Evolutionary conservation across 2,797 vertebrate species (phyloP), one percentile per base, ranked within the genome.

Genomic region (Botia kubotai): DNA sequence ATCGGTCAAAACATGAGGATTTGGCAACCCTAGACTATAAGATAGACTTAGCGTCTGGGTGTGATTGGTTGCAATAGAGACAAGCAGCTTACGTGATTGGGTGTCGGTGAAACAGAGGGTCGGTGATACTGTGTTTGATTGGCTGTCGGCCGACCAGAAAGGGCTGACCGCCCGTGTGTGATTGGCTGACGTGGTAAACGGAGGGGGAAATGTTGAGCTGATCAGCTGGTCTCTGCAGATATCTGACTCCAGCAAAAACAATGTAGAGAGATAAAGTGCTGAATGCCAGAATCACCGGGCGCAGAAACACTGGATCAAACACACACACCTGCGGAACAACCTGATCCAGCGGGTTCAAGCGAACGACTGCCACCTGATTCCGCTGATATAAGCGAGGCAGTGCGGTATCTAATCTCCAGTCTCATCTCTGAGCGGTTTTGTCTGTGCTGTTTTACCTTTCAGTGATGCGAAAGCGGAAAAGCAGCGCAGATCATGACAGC

Each of bases 401-500:
- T 33, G 3, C 33, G 33, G 33, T 33, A 3, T 33, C 33, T 5
- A 5, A 21, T 67, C 57, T 50, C 29, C 72, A 6, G 55, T 55
- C 79, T 60, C 74, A 48, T 48, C 53, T 50, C 11, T 13, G 69
- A 46, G 81, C 60, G n/a, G 81, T 60, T 77, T 69, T 81, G 73
- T 19, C 67, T 63, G 48, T 72, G 62, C 50, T 53, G 55, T 69
- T 77, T 60, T 17, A 33, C 66, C 66, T 87, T 86, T 89, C 80
- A 94, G 96, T 91, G 84, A 97, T 97, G 96, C 92, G 95, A 91
- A 96, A 94, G 91, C 91, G 96, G 91, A 93, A 90, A 70, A 91
- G 90, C 84, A 87, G 89, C 52, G 86, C 88, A 87, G 93, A 96
- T 84, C 91, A 91, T 90, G 94, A 95, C 85, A 91, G 88, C 87